Conservation (phyloP, 2,113 vertebrate genomes). For the Boleophthalmus pectinirostris region DNA sequence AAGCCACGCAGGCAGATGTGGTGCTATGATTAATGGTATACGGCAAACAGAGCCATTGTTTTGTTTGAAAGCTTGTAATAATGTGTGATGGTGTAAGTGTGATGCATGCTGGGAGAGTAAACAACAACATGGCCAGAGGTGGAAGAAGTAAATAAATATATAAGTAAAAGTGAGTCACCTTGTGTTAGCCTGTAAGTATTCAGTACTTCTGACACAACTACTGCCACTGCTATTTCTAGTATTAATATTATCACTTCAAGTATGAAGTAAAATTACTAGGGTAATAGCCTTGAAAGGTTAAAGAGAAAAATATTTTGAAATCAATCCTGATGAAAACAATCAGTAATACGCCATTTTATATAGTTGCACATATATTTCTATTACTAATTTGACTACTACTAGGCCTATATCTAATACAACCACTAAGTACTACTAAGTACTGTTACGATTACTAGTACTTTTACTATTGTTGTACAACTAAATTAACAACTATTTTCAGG, state of each 20-base stretch:
- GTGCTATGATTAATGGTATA: constrained; percentile 18
- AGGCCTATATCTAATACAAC: too few relatives aligned
- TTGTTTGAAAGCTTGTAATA: not conserved
- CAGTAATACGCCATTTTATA: not conserved
- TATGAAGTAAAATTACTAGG: too few relatives aligned
- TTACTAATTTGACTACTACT: too few relatives aligned
- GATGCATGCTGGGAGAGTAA: constrained; percentile 22
- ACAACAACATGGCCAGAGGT: constrained; percentile 6
- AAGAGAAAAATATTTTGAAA: not conserved
- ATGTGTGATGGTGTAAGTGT: constrained; percentile 12
- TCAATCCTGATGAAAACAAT: not conserved
- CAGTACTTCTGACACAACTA: not conserved
- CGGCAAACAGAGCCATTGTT: constrained; percentile 13
- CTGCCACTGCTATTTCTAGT: not conserved
- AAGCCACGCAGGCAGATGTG: constrained; percentile 16
- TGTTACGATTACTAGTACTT: too few relatives aligned
- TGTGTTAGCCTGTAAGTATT: not conserved
- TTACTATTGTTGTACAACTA: too few relatives aligned
- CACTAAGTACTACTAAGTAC: too few relatives aligned
- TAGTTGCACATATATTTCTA: not conserved
- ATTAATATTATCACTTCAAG: not conserved
- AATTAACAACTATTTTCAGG: too few relatives aligned
- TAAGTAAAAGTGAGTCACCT: not conserved
- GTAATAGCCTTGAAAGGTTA: too few relatives aligned
- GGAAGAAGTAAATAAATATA: not conserved